phyloP scores from a whole-genome alignment of 2,113 vertebrate species.

The Haliaeetus leucogaster region DNA sequence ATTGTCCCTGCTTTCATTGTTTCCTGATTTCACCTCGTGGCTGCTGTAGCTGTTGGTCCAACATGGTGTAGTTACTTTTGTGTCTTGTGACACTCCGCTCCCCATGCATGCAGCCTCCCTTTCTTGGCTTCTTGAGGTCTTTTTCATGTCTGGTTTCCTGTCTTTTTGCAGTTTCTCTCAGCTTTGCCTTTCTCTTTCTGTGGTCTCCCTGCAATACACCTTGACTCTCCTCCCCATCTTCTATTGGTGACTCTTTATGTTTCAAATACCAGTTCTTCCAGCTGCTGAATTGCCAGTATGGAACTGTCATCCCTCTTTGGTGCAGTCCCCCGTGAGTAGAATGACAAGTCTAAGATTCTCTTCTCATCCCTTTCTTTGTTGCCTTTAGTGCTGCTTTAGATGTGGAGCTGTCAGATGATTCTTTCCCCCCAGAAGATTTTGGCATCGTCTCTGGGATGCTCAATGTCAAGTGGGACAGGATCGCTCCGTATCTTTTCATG shows the following conservation, averaged over 20 bases:
- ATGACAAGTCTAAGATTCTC: too few relatives aligned
- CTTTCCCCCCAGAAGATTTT: constrained; percentile 94
- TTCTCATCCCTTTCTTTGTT: neutral
- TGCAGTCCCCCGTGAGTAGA: neutral
- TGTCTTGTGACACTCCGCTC: neutral
- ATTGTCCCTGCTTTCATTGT: neutral
- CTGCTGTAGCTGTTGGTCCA: neutral
- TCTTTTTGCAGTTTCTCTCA: neutral
- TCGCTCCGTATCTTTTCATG: constrained; percentile 90
- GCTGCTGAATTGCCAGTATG: neutral
- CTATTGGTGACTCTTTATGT: neutral
- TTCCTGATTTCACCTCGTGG: neutral
- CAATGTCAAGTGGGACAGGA: constrained; percentile 95
- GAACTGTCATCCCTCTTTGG: neutral
- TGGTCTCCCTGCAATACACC: fast-evolving
- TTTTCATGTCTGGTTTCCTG: fast-evolving
- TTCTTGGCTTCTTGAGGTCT: neutral
- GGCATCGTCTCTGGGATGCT: constrained; percentile 96
- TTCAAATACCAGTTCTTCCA: neutral
- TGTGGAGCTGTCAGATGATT: constrained; percentile 94
- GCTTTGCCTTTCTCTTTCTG: neutral
- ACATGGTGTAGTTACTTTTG: neutral
- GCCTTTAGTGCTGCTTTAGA: constrained; percentile 86
- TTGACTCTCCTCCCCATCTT: neutral
- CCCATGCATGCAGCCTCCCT: fast-evolving